A percentile compares a stretch with the other conserved stretches of the same genome.
Evolutionary conservation across 2,888 invertebrate species (phyloP).

Genomic region (Leptinotarsa juncta): DNA sequence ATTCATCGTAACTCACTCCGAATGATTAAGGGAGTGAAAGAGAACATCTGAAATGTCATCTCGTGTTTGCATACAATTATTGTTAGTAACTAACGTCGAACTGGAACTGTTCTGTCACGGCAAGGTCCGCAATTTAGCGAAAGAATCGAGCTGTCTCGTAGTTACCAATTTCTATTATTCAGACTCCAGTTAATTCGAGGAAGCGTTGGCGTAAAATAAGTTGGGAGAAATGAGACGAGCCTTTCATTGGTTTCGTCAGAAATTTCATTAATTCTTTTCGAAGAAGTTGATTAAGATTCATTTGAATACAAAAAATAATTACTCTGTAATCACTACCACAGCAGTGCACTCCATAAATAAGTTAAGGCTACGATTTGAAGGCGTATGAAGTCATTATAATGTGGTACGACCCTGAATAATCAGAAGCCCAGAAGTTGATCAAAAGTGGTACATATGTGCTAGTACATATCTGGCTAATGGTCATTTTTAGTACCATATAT

Average conservation of each 20-base stretch:
- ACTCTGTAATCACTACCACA: no score
- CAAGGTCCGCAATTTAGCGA: neutral
- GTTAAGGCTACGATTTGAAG: no score
- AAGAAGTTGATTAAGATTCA: neutral
- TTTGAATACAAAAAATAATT: neutral
- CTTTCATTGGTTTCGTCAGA: conserved; percentile 3
- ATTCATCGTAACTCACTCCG: neutral
- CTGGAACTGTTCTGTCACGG: neutral
- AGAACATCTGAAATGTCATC: neutral
- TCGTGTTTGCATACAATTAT: neutral
- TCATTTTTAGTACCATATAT: no score
- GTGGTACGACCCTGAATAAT: no score
- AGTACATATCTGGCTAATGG: no score
- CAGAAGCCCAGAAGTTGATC: no score
- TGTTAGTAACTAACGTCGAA: neutral
- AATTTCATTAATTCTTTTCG: neutral
- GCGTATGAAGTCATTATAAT: no score
- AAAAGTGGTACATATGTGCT: no score
- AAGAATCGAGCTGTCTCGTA: neutral
- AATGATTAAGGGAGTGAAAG: neutral
- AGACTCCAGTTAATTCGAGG: neutral
- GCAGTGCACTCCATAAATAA: no score
- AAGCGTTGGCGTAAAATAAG: conserved; percentile 18
- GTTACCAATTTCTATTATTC: neutral
- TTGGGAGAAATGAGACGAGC: conserved; percentile 6